A percentile compares a stretch with the other conserved stretches of the same genome.
phyloP scores from a whole-genome alignment of 2,113 vertebrate genomes.

The Actenoides hombroni region DNA sequence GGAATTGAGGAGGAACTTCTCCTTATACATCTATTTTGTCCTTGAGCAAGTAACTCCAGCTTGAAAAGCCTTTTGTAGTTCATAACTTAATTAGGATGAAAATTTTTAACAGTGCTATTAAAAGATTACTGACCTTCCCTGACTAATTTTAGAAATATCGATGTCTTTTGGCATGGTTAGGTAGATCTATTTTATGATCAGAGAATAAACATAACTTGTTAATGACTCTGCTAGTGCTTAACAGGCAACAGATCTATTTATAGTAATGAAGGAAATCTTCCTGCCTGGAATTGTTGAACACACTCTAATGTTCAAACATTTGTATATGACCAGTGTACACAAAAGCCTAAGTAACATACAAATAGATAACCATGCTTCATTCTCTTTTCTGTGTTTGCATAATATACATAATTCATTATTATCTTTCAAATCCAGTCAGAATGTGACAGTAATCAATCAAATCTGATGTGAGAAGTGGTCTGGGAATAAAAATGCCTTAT shows the following conservation, averaged over 20 bases:
- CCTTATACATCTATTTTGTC: conserved; percentile 20
- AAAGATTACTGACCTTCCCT: conserved; percentile 19
- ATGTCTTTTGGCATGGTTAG: neutral
- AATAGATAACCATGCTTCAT: neutral
- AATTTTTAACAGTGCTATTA: conserved; percentile 23
- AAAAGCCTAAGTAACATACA: neutral
- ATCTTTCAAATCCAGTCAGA: neutral
- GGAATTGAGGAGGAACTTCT: conserved; percentile 14
- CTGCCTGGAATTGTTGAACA: neutral
- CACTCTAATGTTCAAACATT: neutral
- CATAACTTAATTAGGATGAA: conserved; percentile 39
- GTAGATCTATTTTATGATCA: conserved; percentile 43
- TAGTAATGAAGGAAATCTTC: neutral
- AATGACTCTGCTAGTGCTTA: conserved; percentile 17
- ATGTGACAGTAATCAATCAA: neutral
- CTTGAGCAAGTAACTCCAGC: neutral
- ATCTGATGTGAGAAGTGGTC: neutral
- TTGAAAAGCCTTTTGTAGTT: conserved; percentile 21
- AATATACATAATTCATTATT: neutral
- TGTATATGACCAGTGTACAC: neutral
- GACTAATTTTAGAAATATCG: conserved; percentile 17
- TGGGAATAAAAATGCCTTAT: neutral
- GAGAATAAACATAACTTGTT: conserved; percentile 4
- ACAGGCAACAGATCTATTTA: conserved; percentile 1
- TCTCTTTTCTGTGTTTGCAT: neutral